These are phyloP conservation scores for Caenorhabditis virilis DNA, from an alignment of 2,888 invertebrate genomes.

Conservation along the genomic window DNA sequence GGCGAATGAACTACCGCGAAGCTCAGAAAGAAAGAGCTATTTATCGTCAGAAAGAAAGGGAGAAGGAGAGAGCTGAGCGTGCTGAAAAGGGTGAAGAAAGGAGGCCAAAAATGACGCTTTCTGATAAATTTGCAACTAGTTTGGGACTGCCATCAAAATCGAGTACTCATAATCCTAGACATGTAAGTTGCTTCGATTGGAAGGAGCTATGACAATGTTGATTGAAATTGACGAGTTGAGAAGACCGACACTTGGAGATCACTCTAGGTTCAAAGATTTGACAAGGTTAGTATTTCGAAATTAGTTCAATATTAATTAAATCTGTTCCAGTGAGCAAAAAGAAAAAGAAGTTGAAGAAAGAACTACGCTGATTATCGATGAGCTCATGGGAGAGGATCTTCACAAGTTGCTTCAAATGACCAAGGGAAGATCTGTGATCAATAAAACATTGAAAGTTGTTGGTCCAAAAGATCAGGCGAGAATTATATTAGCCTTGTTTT, in stretches of 20 bases:
- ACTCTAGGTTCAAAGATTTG: conserved; percentile 16
- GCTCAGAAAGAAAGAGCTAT: conserved; percentile 33
- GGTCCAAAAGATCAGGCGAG: conserved; percentile 27
- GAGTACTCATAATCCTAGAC: conserved; percentile 53
- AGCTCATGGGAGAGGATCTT: conserved; percentile 41
- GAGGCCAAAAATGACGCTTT: conserved; percentile 20
- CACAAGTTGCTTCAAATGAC: conserved; percentile 35
- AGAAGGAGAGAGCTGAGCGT: conserved; percentile 24
- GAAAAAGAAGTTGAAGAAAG: conserved; percentile 17
- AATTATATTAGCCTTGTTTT: conserved; percentile 21
- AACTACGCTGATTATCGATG: conserved; percentile 21
- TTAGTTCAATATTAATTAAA: conserved; percentile 5
- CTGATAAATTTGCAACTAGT: conserved; percentile 40
- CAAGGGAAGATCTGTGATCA: conserved; percentile 36
- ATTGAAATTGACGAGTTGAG: conserved; percentile 54
- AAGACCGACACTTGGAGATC: conserved; percentile 2
- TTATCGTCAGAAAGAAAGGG: conserved; percentile 21
- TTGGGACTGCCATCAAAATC: conserved; percentile 45
- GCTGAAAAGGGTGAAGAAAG: conserved; percentile 29
- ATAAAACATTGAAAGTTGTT: conserved; percentile 25
- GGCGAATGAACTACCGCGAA: conserved; percentile 35
- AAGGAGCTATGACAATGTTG: conserved; percentile 52
- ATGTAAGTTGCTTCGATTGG: conserved; percentile 54
- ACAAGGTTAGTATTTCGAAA: conserved; percentile 4
- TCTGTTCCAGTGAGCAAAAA: conserved; percentile 38